Conservation (phyloP, 1,140 invertebrate species). For the Eubasilissa regina region DNA sequence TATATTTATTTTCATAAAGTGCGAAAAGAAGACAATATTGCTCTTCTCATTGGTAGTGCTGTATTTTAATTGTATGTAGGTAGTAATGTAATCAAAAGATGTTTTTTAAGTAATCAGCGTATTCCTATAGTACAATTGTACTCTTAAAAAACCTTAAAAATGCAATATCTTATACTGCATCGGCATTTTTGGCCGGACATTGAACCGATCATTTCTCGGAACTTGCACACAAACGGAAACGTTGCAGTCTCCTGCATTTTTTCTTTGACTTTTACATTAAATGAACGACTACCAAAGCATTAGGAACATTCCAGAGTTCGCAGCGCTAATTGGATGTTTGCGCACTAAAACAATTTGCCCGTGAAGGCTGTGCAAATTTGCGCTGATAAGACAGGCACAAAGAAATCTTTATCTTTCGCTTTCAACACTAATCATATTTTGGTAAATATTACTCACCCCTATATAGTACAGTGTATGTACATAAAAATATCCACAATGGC, state of each 20-base stretch:
- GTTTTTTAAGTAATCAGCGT: too few species aligned
- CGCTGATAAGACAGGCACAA: constrained; percentile 1
- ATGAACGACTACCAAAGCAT: neutral
- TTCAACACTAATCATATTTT: constrained; percentile 7
- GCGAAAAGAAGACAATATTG: too few species aligned
- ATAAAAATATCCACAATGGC: too few species aligned
- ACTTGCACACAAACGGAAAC: constrained; percentile 14
- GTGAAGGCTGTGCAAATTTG: constrained; percentile 4
- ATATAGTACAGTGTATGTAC: too few species aligned
- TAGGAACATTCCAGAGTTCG: neutral
- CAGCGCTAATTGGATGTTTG: neutral
- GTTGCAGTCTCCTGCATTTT: neutral
- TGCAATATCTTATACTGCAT: too few species aligned
- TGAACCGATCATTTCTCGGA: constrained; percentile 4
- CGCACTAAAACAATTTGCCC: neutral
- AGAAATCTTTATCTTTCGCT: neutral
- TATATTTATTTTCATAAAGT: too few species aligned
- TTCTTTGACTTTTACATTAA: neutral
- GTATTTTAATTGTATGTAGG: too few species aligned
- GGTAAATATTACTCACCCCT: too few species aligned
- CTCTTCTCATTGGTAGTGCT: too few species aligned
- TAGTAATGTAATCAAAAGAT: too few species aligned
- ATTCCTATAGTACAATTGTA: too few species aligned
- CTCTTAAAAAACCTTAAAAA: too few species aligned
- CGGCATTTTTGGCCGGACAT: neutral